These are phyloP conservation scores for Steromphala cineraria DNA, from an alignment of 2,888 invertebrate genomes.

Conservation along the genomic window DNA sequence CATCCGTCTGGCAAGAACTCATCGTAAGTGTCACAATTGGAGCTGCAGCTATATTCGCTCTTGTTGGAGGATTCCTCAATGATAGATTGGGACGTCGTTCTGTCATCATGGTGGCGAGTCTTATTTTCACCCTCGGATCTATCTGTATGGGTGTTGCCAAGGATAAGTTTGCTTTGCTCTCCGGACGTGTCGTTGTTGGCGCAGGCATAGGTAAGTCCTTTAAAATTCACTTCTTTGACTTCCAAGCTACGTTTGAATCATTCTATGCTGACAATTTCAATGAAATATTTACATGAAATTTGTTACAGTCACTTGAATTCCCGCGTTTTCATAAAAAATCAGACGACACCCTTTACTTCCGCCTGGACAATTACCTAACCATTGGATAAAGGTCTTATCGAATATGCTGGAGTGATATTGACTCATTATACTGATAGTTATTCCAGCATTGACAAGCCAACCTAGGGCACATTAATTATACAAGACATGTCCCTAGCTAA, in stretches of 20 bases:
- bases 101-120: slow-evolving; percentile 77
- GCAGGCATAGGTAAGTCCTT: slow-evolving; percentile 76
- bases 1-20: slow-evolving; percentile 75
- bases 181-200: slow-evolving; percentile 77
- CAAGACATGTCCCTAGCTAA: background rate
- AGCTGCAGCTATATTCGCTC: slow-evolving; percentile 76
- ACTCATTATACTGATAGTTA: background rate
- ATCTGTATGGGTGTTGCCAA: slow-evolving; percentile 76
- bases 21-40: slow-evolving; percentile 76
- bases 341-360: background rate
- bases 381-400: too few species aligned
- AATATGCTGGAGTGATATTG: background rate
- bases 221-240: background rate
- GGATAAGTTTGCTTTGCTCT: slow-evolving; percentile 73
- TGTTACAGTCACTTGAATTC: background rate
- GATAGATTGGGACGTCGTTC: slow-evolving; percentile 77
- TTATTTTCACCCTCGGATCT: slow-evolving; percentile 77
- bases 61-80: slow-evolving; percentile 77
- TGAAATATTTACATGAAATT: background rate
- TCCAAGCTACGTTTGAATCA: background rate
- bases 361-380: background rate
- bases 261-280: background rate
- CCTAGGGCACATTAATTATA: background rate
- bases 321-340: background rate
- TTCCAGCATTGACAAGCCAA: background rate